phyloP scores from a whole-genome alignment of 2,888 invertebrate genomes.

The Branchipolynoe longqiensis region DNA sequence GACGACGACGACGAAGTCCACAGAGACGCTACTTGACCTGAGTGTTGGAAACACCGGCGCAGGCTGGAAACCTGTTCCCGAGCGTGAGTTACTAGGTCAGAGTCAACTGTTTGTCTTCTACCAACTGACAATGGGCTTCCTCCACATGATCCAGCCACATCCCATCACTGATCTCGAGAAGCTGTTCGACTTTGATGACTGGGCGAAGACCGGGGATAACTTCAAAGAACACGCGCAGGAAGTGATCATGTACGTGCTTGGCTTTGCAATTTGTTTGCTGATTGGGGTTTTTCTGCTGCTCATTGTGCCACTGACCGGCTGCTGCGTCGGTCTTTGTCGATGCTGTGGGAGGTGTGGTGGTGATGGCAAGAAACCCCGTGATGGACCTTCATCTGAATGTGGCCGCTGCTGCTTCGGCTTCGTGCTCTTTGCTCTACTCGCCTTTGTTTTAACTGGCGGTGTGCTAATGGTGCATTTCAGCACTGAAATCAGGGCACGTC shows the following conservation, averaged over 20 bases:
- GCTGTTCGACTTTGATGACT: neutral
- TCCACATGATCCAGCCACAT: neutral
- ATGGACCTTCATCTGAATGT: conserved; percentile 7
- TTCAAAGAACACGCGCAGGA: neutral
- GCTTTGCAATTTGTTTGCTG: neutral
- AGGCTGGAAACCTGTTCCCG: neutral
- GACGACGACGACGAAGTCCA: neutral
- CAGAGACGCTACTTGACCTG: neutral
- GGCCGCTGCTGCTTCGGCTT: conserved; percentile 29
- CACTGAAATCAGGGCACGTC: conserved; percentile 20
- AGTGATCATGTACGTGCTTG: neutral
- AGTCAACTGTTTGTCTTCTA: neutral
- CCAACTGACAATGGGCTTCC: neutral
- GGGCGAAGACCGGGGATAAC: neutral
- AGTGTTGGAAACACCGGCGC: neutral
- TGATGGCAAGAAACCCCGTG: neutral
- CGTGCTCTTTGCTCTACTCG: neutral
- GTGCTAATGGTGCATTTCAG: neutral
- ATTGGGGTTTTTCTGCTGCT: conserved; percentile 9
- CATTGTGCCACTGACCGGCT: conserved; percentile 9
- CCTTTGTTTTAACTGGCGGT: neutral
- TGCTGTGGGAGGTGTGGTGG: conserved; percentile 28
- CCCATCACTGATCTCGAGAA: neutral
- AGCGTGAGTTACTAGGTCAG: neutral
- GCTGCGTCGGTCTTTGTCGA: neutral